Evolutionary conservation across 2,888 invertebrate genomes (phyloP), one percentile per base, ranked within the genome.

Genomic region (Melieria picta): DNA sequence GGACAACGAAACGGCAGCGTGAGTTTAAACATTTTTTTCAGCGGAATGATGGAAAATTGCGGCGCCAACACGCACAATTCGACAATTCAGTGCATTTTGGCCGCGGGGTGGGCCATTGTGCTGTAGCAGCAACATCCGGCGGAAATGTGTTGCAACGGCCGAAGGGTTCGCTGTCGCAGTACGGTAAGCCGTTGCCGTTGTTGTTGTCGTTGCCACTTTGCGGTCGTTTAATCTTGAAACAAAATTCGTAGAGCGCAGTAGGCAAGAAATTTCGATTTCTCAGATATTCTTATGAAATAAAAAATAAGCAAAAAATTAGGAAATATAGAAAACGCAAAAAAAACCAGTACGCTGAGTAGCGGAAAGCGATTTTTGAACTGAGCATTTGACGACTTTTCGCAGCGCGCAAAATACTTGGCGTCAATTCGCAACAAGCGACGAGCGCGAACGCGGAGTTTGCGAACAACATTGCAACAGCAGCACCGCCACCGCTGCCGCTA

Each of bases 361-460:
- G 57, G 43, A 64, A 10, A 46, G 13, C 50, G 10, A 30, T 30
- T 30, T 30, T 30, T 30, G 30, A 30, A 57, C 52, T 64, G n/a
- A 16, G 13, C 13, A 16, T 42, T 30, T 43, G 5, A 13, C 57
- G 43, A 16, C 48, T 10, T 42, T 65, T 13, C n/a, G 16, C 10
- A 70, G 70, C 64, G 16, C 70, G 70, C 30, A 70, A 70, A 57
- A 70, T 70, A 58, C 64, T 70, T 57, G 70, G 70, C 10, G 50
- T 65, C 45, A 70, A 70, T 58, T 65, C 65, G 50, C 16, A 58
- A 5, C 48, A 64, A 70, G 30, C 57, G 11, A 43, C 57, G 11
- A 64, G 47, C 57, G 11, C 46, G 7, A 16, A 50, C 48, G n/a
- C 11, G 50, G 45, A 9, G 47, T 56, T 13, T 45, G 46, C 56